Base-by-base conservation (phyloP, 2,113 vertebrate species). In the Murina feae region DNA sequence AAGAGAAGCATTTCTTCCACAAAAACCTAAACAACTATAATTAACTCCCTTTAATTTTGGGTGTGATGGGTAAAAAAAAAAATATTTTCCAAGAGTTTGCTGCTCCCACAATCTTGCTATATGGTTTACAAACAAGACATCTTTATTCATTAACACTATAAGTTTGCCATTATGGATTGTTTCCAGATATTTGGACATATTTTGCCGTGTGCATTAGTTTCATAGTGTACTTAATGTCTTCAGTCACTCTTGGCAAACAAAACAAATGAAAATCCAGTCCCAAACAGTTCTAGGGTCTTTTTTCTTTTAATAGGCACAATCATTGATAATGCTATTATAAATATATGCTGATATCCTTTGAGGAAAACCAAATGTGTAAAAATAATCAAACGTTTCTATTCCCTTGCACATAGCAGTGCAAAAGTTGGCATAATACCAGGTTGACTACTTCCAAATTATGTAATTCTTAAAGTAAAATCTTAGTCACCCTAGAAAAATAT, bases 141-240 rank as follows among this genome's bases (percentile, higher is more conserved):
- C 9, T 84, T 87, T 93, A 58, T 58, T 94, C 37, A 80, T 95
- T 95, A 87, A 89, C 32, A 91, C 44, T 66, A 28, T 86, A 51
- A 42, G 25, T 12, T 93, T 93, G 79, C 13, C 25, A 76, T 86
- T 93, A 85, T 80, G 39, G 25, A 81, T 89, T 82, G 28, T 81
- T 95, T 91, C 20, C 66, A 93, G 10, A 85, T 28, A 94, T 86
- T 71, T 95, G 51, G 53, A 58, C 8, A 65, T 76, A 20, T 35
- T 93, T 96, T 96, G 17, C 25, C 65, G 2, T 75, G 85, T 72
- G 11, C 37, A 85, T 35, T 86, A 71, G 9, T 81, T 81, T 89
- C 76, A 78, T 35, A 93, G 37, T 76, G 30, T 44, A 88, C 71
- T 91, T 63, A 94, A 84, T 88, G 66, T 37, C 87, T 76, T 87